phyloP scores from a whole-genome alignment of 2,888 invertebrate genomes.

The Idaea straminata region DNA sequence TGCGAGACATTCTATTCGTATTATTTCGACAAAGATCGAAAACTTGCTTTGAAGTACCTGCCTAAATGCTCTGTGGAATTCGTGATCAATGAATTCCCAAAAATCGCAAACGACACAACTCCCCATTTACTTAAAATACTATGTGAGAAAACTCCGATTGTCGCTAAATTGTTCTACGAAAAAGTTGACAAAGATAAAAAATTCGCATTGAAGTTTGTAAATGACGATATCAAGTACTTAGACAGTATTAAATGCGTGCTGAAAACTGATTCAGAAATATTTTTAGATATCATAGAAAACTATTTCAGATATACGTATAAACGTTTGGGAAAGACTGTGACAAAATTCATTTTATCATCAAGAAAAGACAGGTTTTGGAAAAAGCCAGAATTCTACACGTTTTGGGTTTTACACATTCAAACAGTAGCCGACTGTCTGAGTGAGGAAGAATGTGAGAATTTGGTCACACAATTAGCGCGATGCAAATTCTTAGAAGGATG shows the following conservation, averaged over 20 bases:
- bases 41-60: slow-evolving; percentile 29
- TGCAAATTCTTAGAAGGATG: slow-evolving; percentile 28
- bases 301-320: slow-evolving; percentile 20
- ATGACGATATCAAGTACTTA: slow-evolving; percentile 15
- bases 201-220: slow-evolving; percentile 14
- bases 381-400: slow-evolving; percentile 36
- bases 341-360: slow-evolving; percentile 30
- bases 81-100: slow-evolving; percentile 18
- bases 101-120: slow-evolving; percentile 23
- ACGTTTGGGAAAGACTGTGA: slow-evolving; percentile 24
- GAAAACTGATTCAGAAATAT: slow-evolving; percentile 26
- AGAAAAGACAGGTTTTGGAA: slow-evolving; percentile 28
- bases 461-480: slow-evolving; percentile 30
- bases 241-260: slow-evolving; percentile 20
- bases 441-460: slow-evolving; percentile 30
- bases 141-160: slow-evolving; percentile 24
- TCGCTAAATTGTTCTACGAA: slow-evolving; percentile 27
- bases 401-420: slow-evolving; percentile 27
- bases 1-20: slow-evolving; percentile 29
- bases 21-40: slow-evolving; percentile 22
- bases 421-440: slow-evolving; percentile 27
- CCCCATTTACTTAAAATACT: slow-evolving; percentile 32
- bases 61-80: slow-evolving; percentile 19
- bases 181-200: slow-evolving; percentile 15
- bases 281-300: slow-evolving; percentile 33